A percentile compares a stretch with the other conserved stretches of the same genome.
Evolutionary conservation across 92 coral and sea anemone genomes (phyloP).

Genomic region (Parazoanthus darwini): DNA sequence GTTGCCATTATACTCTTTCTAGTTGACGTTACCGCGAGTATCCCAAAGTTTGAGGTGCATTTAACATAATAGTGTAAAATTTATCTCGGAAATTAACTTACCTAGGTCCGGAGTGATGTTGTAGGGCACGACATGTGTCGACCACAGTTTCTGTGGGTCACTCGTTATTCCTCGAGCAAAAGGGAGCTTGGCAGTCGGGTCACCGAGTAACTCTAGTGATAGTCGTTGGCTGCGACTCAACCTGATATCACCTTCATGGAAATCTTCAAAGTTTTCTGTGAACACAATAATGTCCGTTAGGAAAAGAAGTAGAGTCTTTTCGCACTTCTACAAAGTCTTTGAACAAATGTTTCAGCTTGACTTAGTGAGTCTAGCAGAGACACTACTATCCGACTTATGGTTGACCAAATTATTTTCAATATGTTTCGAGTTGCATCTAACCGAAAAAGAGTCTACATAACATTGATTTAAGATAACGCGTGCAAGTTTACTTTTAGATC

Average conservation of each 20-base stretch:
- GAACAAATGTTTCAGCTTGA: no score
- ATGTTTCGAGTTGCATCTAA: no score
- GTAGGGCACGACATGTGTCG: constrained; percentile 64
- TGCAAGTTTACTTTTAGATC: no score
- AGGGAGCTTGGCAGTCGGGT: constrained; percentile 64
- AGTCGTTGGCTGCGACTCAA: constrained; percentile 56
- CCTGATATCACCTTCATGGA: constrained; percentile 86
- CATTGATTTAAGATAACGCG: neutral
- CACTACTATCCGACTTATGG: neutral
- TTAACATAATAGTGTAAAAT: no score
- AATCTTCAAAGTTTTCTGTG: constrained; percentile 62
- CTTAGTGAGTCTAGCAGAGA: no score
- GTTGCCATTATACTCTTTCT: no score
- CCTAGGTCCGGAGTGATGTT: constrained; percentile 68
- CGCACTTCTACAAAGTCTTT: no score
- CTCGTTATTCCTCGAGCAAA: constrained; percentile 72
- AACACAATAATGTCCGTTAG: neutral
- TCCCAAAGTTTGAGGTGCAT: neutral
- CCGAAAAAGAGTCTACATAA: neutral
- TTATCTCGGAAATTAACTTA: constrained; percentile 9
- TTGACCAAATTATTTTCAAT: no score
- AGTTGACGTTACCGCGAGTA: neutral
- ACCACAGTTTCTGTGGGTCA: constrained; percentile 71
- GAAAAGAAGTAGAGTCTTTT: no score
- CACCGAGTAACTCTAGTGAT: constrained; percentile 69